phyloP scores from a whole-genome alignment of 2,888 invertebrate genomes.

The Coremacera marginata region DNA sequence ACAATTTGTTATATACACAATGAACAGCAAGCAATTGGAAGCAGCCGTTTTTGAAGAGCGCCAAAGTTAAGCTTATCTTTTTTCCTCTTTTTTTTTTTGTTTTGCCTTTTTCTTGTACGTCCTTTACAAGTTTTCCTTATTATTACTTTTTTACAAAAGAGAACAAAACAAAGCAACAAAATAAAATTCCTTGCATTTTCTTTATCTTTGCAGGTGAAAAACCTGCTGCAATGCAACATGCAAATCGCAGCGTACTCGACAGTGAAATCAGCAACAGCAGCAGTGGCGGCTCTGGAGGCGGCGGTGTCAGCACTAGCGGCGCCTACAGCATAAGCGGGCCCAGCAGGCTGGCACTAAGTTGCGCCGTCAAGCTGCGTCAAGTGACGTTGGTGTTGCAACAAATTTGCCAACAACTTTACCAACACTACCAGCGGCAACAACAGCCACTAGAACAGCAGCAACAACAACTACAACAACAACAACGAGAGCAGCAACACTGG shows the following conservation, averaged over 20 bases:
- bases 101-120: slow-evolving; percentile 15
- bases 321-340: neutral
- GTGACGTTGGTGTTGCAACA: neutral
- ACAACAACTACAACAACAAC: neutral
- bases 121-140: neutral
- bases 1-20: neutral
- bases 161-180: neutral
- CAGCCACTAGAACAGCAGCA: neutral
- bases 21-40: neutral
- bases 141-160: neutral
- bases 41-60: neutral
- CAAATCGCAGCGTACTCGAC: slow-evolving; percentile 65
- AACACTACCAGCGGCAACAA: neutral
- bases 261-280: slow-evolving; percentile 57
- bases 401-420: slow-evolving; percentile 15
- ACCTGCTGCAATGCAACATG: slow-evolving; percentile 69
- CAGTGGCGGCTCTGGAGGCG: slow-evolving; percentile 52
- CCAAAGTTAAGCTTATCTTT: neutral
- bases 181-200: neutral
- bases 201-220: slow-evolving; percentile 62
- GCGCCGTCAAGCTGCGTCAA: neutral
- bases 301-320: slow-evolving; percentile 32
- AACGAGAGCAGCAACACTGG: neutral
- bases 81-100: slow-evolving; percentile 17
- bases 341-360: neutral